Evolutionary conservation across 2,888 invertebrate genomes (phyloP).

Genomic region (Aphodius sticticus): DNA sequence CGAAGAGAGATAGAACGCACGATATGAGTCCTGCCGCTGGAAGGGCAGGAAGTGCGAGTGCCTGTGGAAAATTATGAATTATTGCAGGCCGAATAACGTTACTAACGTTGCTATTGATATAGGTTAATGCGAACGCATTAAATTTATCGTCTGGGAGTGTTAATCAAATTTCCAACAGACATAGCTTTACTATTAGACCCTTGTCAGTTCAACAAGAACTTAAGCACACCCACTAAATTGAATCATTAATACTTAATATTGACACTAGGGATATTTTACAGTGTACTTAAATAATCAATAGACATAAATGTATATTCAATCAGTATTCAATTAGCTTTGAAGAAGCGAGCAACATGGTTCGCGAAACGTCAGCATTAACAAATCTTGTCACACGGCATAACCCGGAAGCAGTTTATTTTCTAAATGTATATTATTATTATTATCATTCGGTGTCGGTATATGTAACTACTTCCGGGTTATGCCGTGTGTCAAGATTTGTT

Average conservation of each 20-base stretch:
- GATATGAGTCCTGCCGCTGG: not conserved
- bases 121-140: not conserved
- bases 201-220: not conserved
- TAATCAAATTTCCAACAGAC: not conserved
- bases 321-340: too few relatives aligned
- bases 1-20: not conserved
- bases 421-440: too few relatives aligned
- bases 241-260: not conserved
- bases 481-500: too few relatives aligned
- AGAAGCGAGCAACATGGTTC: too few relatives aligned
- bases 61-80: not conserved
- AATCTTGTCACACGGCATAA: too few relatives aligned
- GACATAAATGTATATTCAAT: too few relatives aligned
- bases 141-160: not conserved
- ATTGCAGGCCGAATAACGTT: not conserved
- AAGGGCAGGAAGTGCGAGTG: not conserved
- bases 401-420: too few relatives aligned
- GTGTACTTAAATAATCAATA: too few relatives aligned
- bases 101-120: not conserved
- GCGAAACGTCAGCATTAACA: too few relatives aligned
- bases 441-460: too few relatives aligned
- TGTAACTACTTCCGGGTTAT: too few relatives aligned
- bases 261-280: too few relatives aligned
- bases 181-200: not conserved
- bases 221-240: not conserved